Conservation (phyloP, 2,797 vertebrate species). For the Hydrophis major region DNA sequence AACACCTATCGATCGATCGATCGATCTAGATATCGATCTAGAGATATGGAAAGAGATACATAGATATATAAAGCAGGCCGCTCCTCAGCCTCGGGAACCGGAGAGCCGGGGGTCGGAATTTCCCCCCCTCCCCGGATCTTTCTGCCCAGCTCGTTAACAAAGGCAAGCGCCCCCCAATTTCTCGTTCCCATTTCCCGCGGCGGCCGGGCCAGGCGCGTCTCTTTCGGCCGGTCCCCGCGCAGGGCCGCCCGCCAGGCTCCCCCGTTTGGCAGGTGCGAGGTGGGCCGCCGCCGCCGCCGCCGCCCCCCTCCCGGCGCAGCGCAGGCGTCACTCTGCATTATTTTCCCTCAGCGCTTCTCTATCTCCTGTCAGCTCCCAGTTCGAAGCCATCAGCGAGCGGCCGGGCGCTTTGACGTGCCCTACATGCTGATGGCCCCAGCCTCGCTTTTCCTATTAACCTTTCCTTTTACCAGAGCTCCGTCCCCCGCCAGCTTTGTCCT, state of each 20-base stretch:
- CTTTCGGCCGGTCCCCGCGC: conserved; percentile 40
- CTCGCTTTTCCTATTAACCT: conserved; percentile 90
- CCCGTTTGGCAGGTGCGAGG: conserved; percentile 48
- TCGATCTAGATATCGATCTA: too few relatives aligned
- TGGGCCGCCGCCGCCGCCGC: not conserved
- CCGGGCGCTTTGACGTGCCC: conserved; percentile 77
- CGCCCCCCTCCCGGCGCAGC: conserved; percentile 34
- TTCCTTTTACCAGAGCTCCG: conserved; percentile 73
- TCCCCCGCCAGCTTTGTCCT: conserved; percentile 64
- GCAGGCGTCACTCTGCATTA: conserved; percentile 95
- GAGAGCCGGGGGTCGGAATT: not conserved
- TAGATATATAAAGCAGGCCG: not conserved
- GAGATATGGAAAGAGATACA: too few relatives aligned
- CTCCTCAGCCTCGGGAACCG: too few relatives aligned
- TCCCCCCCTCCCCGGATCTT: not conserved
- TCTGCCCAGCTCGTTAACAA: not conserved
- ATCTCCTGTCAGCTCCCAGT: conserved; percentile 89
- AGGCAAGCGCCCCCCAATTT: not conserved
- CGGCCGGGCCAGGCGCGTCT: conserved; percentile 44
- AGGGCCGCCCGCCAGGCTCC: conserved; percentile 54
- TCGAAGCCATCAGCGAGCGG: conserved; percentile 89
- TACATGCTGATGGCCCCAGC: conserved; percentile 85
- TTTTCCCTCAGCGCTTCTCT: conserved; percentile 93
- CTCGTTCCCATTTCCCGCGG: not conserved
- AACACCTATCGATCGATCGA: too few relatives aligned